Percentiles rank a stretch among this genome's conserved stretches.
Conservation (phyloP, 2,113 vertebrate genomes). For the Chitala chitala region DNA sequence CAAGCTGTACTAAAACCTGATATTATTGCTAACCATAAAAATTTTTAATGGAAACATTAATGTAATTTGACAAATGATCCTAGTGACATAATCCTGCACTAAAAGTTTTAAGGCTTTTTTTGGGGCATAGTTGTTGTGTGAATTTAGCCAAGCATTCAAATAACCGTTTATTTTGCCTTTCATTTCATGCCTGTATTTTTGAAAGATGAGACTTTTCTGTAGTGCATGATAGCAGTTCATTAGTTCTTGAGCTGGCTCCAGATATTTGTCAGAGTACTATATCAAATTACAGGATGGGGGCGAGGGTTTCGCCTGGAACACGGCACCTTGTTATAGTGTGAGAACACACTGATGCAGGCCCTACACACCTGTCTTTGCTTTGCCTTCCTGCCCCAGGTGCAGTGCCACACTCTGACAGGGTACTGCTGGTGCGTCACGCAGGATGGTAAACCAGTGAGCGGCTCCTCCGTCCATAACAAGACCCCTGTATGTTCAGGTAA, state of each 20-base stretch:
- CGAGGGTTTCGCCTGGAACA: background rate
- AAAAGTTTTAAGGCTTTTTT: too few species aligned
- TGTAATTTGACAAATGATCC: too few species aligned
- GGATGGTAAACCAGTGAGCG: conserved; percentile 94
- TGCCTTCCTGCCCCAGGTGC: conserved; percentile 70
- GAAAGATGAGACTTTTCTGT: background rate
- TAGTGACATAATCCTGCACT: too few species aligned
- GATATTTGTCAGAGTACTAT: background rate
- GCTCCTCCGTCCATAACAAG: conserved; percentile 96
- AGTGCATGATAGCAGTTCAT: background rate
- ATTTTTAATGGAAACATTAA: too few species aligned
- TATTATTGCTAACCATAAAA: too few species aligned
- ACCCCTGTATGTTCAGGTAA: conserved; percentile 99
- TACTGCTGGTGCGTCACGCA: conserved; percentile 98
- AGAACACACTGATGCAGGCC: background rate
- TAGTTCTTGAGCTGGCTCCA: background rate
- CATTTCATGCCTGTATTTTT: too few species aligned
- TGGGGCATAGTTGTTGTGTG: too few species aligned
- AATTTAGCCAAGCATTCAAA: too few species aligned
- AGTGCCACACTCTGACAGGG: conserved; percentile 94
- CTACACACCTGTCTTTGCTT: background rate
- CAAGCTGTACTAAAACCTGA: too few species aligned
- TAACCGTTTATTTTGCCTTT: too few species aligned
- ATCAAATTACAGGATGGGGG: conserved; percentile 3
- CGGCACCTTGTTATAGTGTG: background rate